Conservation (phyloP, 1,140 invertebrate genomes). For the Paralvinella palmiformis region DNA sequence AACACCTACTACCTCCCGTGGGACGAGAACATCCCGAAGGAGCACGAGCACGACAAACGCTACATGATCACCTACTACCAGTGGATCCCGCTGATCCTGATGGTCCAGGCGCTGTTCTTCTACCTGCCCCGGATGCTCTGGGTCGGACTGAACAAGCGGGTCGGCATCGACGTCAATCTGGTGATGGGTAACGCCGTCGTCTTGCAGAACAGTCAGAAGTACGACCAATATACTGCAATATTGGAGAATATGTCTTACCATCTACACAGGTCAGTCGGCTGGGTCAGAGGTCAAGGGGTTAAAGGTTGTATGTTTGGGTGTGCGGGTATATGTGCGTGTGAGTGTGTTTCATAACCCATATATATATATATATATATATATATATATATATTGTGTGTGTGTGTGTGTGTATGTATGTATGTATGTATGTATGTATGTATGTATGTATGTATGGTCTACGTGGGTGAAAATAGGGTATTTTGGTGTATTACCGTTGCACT, state of each 20-base stretch:
- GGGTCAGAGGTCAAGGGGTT: no score
- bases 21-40: constrained; percentile 7
- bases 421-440: no score
- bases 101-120: constrained; percentile 55
- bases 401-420: background rate
- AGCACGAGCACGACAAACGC: constrained; percentile 24
- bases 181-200: background rate
- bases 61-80: constrained; percentile 17
- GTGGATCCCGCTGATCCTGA: constrained; percentile 28
- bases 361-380: background rate
- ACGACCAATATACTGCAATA: no score
- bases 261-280: no score
- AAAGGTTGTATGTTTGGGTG: no score
- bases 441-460: no score
- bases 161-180: constrained; percentile 20
- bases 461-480: no score
- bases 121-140: constrained; percentile 56
- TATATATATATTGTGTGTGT: background rate
- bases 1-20: constrained; percentile 25
- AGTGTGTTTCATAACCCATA: background rate
- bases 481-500: no score
- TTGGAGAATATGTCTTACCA: no score
- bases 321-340: no score
- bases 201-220: background rate
- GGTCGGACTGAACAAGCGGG: constrained; percentile 52